Conservation (phyloP, 2,113 vertebrate species). For the Hippocampus guttulatus region DNA sequence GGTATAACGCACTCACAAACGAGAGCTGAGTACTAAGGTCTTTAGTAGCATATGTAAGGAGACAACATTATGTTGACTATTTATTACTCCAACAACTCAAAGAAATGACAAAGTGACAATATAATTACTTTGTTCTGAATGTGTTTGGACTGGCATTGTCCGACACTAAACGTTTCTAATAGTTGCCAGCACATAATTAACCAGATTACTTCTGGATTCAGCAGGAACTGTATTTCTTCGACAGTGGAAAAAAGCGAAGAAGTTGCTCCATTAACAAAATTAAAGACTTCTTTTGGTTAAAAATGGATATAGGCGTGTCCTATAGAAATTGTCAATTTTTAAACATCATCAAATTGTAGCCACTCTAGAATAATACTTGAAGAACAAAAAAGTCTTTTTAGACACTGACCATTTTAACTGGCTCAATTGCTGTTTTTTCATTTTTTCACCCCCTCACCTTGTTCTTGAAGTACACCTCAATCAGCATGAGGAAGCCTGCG, state of each 20-base stretch:
- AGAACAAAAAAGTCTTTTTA: background rate
- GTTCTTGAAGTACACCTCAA: slow-evolving; percentile 99
- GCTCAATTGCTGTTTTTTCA: background rate
- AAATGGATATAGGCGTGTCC: background rate
- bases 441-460: slow-evolving; percentile 74
- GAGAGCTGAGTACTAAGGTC: background rate
- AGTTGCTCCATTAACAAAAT: slow-evolving; percentile 13
- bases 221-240: background rate
- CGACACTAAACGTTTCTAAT: background rate
- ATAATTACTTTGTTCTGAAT: background rate
- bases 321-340: background rate
- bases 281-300: slow-evolving; percentile 15
- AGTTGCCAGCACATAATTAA: background rate
- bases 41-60: background rate
- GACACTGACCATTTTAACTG: background rate
- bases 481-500: slow-evolving; percentile 98
- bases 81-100: background rate
- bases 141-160: background rate
- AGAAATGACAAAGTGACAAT: background rate
- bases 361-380: background rate
- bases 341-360: background rate
- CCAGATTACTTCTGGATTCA: slow-evolving; percentile 9
- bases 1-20: background rate
- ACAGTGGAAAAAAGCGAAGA: background rate
- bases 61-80: background rate